Percentiles rank a stretch among this genome's conserved stretches.
Evolutionary conservation across 2,113 vertebrate genomes (phyloP).

Genomic region (Oncorhynchus keta): DNA sequence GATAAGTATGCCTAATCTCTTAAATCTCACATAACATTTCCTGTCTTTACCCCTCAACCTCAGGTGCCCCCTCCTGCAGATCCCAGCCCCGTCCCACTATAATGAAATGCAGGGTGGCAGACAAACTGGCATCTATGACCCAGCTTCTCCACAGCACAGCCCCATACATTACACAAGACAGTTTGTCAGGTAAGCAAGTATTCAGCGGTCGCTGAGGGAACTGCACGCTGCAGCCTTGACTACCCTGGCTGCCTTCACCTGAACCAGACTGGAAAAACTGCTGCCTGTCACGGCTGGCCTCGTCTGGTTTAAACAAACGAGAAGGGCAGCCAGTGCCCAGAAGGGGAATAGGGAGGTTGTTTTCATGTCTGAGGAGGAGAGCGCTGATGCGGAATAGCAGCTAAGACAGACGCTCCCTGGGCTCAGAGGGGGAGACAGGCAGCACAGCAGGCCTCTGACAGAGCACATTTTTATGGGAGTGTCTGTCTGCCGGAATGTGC

Average conservation of each 20-base stretch:
- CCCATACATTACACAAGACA: neutral
- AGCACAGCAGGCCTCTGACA: slow-evolving; percentile 48
- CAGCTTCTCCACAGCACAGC: slow-evolving; percentile 23
- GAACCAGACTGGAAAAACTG: slow-evolving; percentile 16
- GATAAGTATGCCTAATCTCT: neutral
- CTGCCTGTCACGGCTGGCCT: neutral
- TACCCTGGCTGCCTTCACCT: slow-evolving; percentile 24
- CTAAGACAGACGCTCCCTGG: slow-evolving; percentile 17
- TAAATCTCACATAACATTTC: slow-evolving; percentile 43
- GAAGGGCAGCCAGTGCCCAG: neutral
- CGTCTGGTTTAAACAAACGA: slow-evolving; percentile 25
- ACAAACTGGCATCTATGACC: slow-evolving; percentile 49
- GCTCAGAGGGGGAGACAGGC: slow-evolving; percentile 30
- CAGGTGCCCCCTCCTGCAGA: slow-evolving; percentile 21
- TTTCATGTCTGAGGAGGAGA: slow-evolving; percentile 37
- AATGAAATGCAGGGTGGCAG: slow-evolving; percentile 45
- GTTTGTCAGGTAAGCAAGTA: slow-evolving; percentile 35
- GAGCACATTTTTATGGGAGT: slow-evolving; percentile 62
- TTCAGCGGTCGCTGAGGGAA: slow-evolving; percentile 9
- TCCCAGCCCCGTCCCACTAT: slow-evolving; percentile 38
- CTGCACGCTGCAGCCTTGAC: slow-evolving; percentile 11
- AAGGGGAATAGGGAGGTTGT: slow-evolving; percentile 28
- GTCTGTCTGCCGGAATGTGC: slow-evolving; percentile 63
- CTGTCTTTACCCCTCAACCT: slow-evolving; percentile 55
- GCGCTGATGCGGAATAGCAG: slow-evolving; percentile 54